Conservation (phyloP, 2,888 invertebrate species). For the Cancer borealis region DNA sequence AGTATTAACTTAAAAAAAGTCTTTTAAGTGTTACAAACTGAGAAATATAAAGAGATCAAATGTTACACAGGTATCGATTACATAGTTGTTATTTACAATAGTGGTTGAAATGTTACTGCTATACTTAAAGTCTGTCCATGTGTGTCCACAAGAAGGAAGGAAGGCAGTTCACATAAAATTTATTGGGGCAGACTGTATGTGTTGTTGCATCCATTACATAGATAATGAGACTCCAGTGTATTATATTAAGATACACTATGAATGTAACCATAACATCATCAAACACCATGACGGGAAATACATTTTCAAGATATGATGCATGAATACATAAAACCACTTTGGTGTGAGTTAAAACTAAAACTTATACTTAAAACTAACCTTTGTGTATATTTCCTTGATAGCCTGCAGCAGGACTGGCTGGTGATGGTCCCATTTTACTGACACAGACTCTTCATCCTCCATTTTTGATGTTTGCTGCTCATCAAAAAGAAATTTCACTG, state of each 20-base stretch:
- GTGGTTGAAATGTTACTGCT: not conserved
- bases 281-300: not conserved
- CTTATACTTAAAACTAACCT: constrained; percentile 61
- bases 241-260: not conserved
- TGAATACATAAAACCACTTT: not conserved
- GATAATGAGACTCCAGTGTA: too few species aligned
- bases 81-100: not conserved
- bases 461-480: constrained; percentile 41
- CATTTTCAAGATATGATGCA: not conserved
- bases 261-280: not conserved
- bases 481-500: not conserved
- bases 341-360: not conserved
- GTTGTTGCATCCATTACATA: too few species aligned
- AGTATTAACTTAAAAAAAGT: too few species aligned
- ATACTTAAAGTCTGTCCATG: not conserved
- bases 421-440: constrained; percentile 72
- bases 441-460: constrained; percentile 56
- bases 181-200: too few species aligned
- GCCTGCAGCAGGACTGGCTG: constrained; percentile 64
- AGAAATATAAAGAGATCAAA: not conserved
- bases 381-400: constrained; percentile 65
- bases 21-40: not conserved
- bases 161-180: too few species aligned
- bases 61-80: not conserved
- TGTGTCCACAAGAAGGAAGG: too few species aligned